Evolutionary conservation across 2,888 invertebrate species (phyloP).

Genomic region (Pachliopta kotzebuea): DNA sequence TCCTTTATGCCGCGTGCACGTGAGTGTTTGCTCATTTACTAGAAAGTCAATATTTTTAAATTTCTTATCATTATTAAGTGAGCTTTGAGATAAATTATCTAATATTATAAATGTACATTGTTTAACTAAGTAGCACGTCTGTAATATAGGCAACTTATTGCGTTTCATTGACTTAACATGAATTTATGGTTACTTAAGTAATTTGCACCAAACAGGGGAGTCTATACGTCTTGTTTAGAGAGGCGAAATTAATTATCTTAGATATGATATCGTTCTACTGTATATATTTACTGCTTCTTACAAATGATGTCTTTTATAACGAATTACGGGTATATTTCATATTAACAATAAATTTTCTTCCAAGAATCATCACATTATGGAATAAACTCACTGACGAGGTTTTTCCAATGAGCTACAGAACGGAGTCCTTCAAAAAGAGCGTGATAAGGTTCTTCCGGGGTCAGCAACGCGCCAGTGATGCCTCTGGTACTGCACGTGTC

Average conservation of each 20-base stretch:
- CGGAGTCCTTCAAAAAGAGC: no score
- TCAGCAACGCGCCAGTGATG: no score
- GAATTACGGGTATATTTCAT: no score
- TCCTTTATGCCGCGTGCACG: conserved; percentile 44
- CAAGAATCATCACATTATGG: no score
- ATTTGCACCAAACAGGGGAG: conserved; percentile 44
- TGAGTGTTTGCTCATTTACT: conserved; percentile 25
- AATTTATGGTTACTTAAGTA: conserved; percentile 53
- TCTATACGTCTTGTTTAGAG: conserved; percentile 47
- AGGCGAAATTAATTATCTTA: conserved; percentile 47
- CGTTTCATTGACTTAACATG: conserved; percentile 45
- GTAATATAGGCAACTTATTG: conserved; percentile 42
- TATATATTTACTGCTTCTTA: background rate
- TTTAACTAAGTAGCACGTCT: conserved; percentile 22
- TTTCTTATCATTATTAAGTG: background rate
- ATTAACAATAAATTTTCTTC: no score
- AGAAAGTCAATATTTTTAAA: conserved; percentile 5
- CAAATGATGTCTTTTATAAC: background rate
- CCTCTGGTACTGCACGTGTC: no score
- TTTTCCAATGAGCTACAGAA: no score
- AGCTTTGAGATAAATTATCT: background rate
- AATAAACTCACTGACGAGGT: no score
- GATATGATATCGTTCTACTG: conserved; percentile 30
- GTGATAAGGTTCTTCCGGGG: no score
- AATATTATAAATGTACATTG: background rate